These are phyloP conservation scores for Oryzias melastigma DNA, from an alignment of 2,113 vertebrate species.

Conservation along the genomic window DNA sequence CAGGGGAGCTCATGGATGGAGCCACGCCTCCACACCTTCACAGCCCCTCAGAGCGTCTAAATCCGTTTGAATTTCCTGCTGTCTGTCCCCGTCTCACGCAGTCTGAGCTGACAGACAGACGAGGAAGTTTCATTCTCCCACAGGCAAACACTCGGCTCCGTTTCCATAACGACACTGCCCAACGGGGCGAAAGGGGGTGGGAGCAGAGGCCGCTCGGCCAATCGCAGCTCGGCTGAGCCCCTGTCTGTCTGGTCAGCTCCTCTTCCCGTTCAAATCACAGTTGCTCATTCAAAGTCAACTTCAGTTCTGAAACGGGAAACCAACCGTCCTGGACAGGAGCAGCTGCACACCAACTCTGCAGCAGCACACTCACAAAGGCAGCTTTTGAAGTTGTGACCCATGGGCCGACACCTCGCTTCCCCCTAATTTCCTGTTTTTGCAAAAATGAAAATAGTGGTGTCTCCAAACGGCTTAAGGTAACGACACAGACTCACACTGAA, in stretches of 20 bases:
- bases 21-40: conserved; percentile 28
- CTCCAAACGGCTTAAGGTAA: neutral
- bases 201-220: conserved; percentile 51
- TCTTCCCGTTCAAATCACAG: conserved; percentile 29
- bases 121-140: conserved; percentile 72
- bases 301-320: neutral
- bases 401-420: conserved; percentile 29
- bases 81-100: neutral
- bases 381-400: conserved; percentile 30
- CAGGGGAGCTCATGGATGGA: conserved; percentile 9
- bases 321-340: neutral
- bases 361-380: conserved; percentile 24
- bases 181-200: conserved; percentile 45
- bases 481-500: too few species aligned
- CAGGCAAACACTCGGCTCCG: conserved; percentile 32
- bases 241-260: conserved; percentile 28
- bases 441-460: conserved; percentile 21
- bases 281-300: neutral
- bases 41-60: neutral
- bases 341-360: conserved; percentile 10
- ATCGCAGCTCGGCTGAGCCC: conserved; percentile 37
- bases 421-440: conserved; percentile 58
- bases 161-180: conserved; percentile 73
- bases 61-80: neutral
- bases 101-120: conserved; percentile 52